A percentile compares a stretch with the other conserved stretches of the same genome.
These are phyloP conservation scores for Clarias platycephalus DNA, from an alignment of 2,797 vertebrate genomes.

Conservation along the genomic window DNA sequence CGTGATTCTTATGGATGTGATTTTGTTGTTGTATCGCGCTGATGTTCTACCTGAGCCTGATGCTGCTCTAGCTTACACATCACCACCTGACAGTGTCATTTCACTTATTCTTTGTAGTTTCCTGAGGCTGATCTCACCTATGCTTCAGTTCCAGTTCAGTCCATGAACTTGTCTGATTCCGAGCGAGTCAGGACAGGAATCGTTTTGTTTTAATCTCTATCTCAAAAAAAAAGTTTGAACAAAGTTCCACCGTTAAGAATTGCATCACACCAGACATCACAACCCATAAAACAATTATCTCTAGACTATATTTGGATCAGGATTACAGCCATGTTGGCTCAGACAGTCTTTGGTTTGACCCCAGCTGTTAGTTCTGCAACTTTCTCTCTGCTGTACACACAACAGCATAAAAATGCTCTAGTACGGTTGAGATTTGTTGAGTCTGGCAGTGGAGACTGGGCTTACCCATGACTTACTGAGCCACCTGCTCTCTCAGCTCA, in stretches of 20 bases:
- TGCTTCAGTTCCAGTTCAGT: neutral
- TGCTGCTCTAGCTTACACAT: constrained; percentile 19
- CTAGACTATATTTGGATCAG: constrained; percentile 15
- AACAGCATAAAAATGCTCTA: constrained; percentile 14
- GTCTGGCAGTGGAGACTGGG: constrained; percentile 9
- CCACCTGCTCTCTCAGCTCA: constrained; percentile 39
- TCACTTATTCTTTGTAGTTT: constrained; percentile 13
- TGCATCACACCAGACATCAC: neutral
- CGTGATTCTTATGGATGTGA: neutral
- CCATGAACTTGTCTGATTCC: neutral
- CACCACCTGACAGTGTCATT: constrained; percentile 38
- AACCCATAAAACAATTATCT: neutral
- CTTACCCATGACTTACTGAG: constrained; percentile 33
- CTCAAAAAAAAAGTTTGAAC: neutral
- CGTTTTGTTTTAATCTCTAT: neutral
- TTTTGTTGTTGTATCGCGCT: neutral
- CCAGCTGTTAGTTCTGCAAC: constrained; percentile 20
- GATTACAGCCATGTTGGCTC: neutral
- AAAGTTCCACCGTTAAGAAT: neutral
- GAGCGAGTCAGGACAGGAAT: constrained; percentile 29
- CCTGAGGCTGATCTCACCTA: neutral
- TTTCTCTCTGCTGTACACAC: constrained; percentile 15
- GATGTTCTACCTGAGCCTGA: constrained; percentile 22
- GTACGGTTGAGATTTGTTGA: constrained; percentile 13
- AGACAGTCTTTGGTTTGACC: neutral